Evolutionary conservation across 92 coral and sea anemone genomes (phyloP).

Genomic region (Scolanthus callimorphus): DNA sequence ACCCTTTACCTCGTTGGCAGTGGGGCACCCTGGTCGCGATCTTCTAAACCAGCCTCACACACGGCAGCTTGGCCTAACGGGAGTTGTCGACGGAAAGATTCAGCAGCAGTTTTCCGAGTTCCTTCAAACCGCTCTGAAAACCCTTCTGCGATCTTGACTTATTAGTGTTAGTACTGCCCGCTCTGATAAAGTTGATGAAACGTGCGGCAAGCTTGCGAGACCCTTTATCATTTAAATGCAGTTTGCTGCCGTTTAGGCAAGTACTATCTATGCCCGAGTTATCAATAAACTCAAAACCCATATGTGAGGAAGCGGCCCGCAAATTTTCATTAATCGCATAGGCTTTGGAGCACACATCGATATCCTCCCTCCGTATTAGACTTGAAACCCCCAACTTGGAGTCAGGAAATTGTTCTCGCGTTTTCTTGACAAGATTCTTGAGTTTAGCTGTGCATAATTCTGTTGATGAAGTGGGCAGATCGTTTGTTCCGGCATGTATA

Average conservation of each 20-base stretch:
- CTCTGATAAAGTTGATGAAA: too few relatives aligned
- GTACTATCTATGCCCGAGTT: conserved; percentile 25
- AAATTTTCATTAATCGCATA: conserved; percentile 18
- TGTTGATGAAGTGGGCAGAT: conserved; percentile 26
- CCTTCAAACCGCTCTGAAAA: neutral
- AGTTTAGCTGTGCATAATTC: conserved; percentile 25
- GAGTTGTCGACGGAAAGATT: neutral
- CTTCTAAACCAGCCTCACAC: neutral
- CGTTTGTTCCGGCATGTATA: neutral
- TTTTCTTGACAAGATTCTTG: conserved; percentile 4
- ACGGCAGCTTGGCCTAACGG: neutral
- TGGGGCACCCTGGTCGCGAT: neutral
- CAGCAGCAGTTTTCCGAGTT: neutral
- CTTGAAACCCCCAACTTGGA: conserved; percentile 44
- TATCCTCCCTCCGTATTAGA: conserved; percentile 22
- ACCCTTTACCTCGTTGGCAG: too few relatives aligned
- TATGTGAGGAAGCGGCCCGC: neutral
- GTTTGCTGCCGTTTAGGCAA: conserved; percentile 28
- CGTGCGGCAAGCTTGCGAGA: neutral
- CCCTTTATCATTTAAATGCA: conserved; percentile 31
- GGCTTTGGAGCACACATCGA: conserved; percentile 3
- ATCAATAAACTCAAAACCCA: conserved; percentile 11
- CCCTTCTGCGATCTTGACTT: too few relatives aligned
- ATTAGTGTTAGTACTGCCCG: too few relatives aligned
- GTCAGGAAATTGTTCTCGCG: conserved; percentile 23